Evolutionary conservation across 2,888 invertebrate genomes (phyloP).

Genomic region (Nudaria mundana): DNA sequence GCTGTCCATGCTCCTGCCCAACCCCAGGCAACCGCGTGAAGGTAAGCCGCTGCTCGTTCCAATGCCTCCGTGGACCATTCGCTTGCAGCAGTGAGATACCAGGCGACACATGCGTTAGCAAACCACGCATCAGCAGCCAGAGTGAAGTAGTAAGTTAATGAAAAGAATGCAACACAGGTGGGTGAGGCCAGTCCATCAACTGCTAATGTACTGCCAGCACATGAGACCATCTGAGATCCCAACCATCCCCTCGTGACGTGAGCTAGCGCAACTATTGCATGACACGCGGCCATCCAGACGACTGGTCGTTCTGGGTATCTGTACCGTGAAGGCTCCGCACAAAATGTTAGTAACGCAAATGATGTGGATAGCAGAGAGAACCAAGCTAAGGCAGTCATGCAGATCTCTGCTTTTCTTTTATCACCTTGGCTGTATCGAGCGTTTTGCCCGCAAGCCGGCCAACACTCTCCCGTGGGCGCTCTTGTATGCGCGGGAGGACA

Average conservation of each 20-base stretch:
- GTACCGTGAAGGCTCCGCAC: constrained; percentile 93
- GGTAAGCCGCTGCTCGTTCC: constrained; percentile 91
- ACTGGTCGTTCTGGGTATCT: constrained; percentile 96
- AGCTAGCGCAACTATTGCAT: constrained; percentile 89
- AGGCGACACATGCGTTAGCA: constrained; percentile 92
- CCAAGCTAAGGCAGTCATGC: constrained; percentile 89
- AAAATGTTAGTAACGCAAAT: constrained; percentile 92
- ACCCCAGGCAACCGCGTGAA: constrained; percentile 94
- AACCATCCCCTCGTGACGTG: constrained; percentile 86
- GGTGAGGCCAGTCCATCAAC: constrained; percentile 74
- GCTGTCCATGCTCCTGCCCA: constrained; percentile 93
- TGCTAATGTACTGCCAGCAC: constrained; percentile 63
- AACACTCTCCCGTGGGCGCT: constrained; percentile 81
- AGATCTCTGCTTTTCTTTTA: constrained; percentile 85
- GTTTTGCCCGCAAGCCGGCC: constrained; percentile 85
- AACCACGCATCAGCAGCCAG: constrained; percentile 93
- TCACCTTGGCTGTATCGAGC: constrained; percentile 85
- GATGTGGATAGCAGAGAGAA: constrained; percentile 90
- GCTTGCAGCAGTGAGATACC: constrained; percentile 94
- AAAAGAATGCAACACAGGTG: constrained; percentile 88
- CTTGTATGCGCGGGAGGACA: constrained; percentile 83
- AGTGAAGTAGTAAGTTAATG: constrained; percentile 89
- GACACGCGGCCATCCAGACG: constrained; percentile 93
- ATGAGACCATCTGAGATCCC: constrained; percentile 63
- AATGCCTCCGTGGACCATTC: constrained; percentile 97